Percentiles rank a stretch among this genome's conserved stretches.
phyloP scores from a whole-genome alignment of 2,888 invertebrate species.

The Glaucopsyche alexis region DNA sequence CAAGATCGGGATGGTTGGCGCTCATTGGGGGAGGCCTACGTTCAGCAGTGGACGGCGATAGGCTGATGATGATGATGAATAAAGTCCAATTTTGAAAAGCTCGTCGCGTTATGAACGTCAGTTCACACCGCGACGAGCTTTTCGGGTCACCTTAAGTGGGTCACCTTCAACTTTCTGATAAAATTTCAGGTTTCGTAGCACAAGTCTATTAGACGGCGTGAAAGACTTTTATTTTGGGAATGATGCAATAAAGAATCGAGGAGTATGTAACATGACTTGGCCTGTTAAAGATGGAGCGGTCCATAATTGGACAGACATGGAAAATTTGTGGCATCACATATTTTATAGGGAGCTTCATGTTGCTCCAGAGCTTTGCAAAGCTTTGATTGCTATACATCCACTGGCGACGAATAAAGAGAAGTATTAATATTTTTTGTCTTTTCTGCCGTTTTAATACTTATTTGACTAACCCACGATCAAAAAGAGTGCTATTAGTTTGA shows the following conservation, averaged over 20 bases:
- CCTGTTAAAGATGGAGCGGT: constrained; percentile 89
- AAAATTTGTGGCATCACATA: constrained; percentile 93
- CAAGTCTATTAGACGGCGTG: constrained; percentile 51
- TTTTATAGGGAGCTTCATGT: constrained; percentile 90
- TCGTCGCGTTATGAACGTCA: too few species aligned
- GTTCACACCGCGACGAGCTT: too few species aligned
- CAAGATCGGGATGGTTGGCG: too few species aligned
- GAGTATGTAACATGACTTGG: constrained; percentile 81
- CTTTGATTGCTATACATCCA: constrained; percentile 90
- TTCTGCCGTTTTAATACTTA: too few species aligned
- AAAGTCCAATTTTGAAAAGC: too few species aligned
- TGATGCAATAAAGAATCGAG: constrained; percentile 78
- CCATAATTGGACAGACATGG: constrained; percentile 92
- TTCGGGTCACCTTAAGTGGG: too few species aligned
- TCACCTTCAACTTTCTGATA: not conserved
- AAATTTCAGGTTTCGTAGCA: constrained; percentile 37
- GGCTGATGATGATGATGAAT: too few species aligned
- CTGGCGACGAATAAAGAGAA: constrained; percentile 87
- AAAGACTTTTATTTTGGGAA: constrained; percentile 79
- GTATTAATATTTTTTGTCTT: constrained; percentile 42
- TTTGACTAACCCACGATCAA: too few species aligned
- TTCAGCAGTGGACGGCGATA: too few species aligned
- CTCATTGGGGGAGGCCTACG: too few species aligned
- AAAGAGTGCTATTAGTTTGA: too few species aligned
- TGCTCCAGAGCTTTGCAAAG: constrained; percentile 89